Conservation (phyloP, 2,888 invertebrate species). For the Acrocyrtus sp. region DNA sequence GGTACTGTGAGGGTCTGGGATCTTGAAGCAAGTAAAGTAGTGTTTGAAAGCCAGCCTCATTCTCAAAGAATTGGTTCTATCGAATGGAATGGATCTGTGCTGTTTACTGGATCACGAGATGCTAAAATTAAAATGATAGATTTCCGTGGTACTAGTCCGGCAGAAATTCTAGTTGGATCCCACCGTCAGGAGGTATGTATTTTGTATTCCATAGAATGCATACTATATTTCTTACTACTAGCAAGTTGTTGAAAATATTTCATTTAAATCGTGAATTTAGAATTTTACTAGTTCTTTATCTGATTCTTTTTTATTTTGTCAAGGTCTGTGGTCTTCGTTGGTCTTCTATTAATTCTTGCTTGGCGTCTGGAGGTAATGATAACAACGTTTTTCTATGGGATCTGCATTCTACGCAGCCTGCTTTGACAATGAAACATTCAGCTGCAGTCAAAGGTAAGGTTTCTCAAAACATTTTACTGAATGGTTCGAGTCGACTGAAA, state of each 20-base stretch:
- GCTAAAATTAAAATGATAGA: constrained; percentile 93
- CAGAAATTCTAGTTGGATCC: constrained; percentile 83
- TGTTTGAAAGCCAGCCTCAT: constrained; percentile 90
- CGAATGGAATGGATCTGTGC: constrained; percentile 97
- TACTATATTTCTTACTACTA: too few species aligned
- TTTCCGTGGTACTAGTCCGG: constrained; percentile 84
- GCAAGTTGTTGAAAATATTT: too few species aligned
- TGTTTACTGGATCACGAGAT: constrained; percentile 95
- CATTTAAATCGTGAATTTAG: too few species aligned
- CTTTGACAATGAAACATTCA: constrained; percentile 95
- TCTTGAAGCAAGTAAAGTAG: constrained; percentile 86
- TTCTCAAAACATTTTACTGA: too few species aligned
- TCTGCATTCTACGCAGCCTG: constrained; percentile 84
- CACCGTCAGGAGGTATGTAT: constrained; percentile 90
- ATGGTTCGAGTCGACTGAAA: too few species aligned
- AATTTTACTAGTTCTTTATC: too few species aligned
- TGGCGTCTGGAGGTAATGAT: constrained; percentile 99
- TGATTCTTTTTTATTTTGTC: constrained; percentile 2
- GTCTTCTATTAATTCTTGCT: constrained; percentile 96
- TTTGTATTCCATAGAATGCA: too few species aligned
- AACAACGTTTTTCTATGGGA: constrained; percentile 94
- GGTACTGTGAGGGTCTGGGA: constrained; percentile 99
- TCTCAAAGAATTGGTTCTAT: constrained; percentile 93
- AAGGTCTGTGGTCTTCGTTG: constrained; percentile 92
- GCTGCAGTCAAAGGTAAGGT: constrained; percentile 86